Conservation (phyloP, 2,888 invertebrate genomes). For the Meganola albula region DNA sequence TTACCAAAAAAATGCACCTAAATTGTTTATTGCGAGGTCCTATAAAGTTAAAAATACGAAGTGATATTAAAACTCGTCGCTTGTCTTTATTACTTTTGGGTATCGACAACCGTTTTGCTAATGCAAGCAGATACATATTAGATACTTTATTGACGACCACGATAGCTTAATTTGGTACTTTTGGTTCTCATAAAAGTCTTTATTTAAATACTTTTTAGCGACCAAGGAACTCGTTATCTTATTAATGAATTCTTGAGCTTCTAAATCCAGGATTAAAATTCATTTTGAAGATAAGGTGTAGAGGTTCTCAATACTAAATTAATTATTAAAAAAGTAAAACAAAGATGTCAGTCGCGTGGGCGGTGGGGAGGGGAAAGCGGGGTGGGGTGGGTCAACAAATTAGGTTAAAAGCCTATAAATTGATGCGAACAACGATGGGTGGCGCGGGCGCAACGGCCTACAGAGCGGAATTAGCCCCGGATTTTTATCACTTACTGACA, state of each 20-base stretch:
- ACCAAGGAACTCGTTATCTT: slow-evolving; percentile 41
- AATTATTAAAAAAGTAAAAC: slow-evolving; percentile 47
- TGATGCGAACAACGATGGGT: slow-evolving; percentile 70
- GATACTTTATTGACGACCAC: slow-evolving; percentile 54
- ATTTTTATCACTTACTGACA: slow-evolving; percentile 70
- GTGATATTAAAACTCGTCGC: slow-evolving; percentile 58
- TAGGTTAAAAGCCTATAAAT: slow-evolving; percentile 76
- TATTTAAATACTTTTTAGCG: slow-evolving; percentile 36
- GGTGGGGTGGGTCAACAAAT: slow-evolving; percentile 56
- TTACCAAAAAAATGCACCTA: slow-evolving; percentile 34
- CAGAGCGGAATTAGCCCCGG: slow-evolving; percentile 68
- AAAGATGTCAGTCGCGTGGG: slow-evolving; percentile 43
- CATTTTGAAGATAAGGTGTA: slow-evolving; percentile 44
- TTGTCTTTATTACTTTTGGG: slow-evolving; percentile 54
- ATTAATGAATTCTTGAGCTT: slow-evolving; percentile 43
- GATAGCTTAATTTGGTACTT: slow-evolving; percentile 63
- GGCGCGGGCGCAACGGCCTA: slow-evolving; percentile 59
- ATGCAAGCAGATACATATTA: slow-evolving; percentile 65
- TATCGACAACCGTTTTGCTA: slow-evolving; percentile 60
- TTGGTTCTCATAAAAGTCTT: slow-evolving; percentile 37
- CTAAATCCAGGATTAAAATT: slow-evolving; percentile 47
- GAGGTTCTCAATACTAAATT: slow-evolving; percentile 47
- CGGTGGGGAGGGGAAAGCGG: slow-evolving; percentile 30
- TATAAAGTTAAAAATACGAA: slow-evolving; percentile 43
- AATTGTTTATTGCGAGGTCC: slow-evolving; percentile 46